These are phyloP conservation scores for Oryzias celebensis DNA, from an alignment of 2,113 vertebrate species.

Conservation along the genomic window DNA sequence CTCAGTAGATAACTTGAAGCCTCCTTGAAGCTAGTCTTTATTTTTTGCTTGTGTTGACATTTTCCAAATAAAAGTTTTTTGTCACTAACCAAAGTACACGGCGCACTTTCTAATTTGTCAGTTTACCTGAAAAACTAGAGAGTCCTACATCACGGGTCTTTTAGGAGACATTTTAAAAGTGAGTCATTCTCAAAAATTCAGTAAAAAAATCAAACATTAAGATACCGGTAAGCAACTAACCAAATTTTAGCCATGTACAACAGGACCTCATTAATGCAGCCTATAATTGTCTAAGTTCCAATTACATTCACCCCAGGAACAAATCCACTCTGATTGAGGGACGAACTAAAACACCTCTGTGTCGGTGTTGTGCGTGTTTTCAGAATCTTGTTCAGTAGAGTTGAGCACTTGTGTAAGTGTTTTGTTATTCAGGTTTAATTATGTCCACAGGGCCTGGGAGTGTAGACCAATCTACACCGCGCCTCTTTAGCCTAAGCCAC, in stretches of 20 bases:
- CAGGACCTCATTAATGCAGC: conserved; percentile 54
- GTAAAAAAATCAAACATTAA: conserved; percentile 16
- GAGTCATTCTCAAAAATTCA: conserved; percentile 10
- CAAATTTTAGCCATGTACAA: conserved; percentile 32
- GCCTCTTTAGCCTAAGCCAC: conserved; percentile 76
- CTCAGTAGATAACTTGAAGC: conserved; percentile 48
- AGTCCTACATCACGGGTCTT: no score
- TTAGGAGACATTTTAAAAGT: background rate
- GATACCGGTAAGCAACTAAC: conserved; percentile 18
- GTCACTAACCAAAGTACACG: no score
- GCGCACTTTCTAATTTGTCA: no score
- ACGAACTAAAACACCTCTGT: conserved; percentile 49
- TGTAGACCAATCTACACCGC: conserved; percentile 71
- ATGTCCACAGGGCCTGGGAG: conserved; percentile 79
- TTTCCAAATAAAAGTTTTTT: conserved; percentile 33
- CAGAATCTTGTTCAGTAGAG: conserved; percentile 62
- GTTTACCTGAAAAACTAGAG: no score
- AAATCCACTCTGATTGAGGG: conserved; percentile 65
- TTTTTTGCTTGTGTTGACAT: conserved; percentile 48
- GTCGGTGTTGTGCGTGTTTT: conserved; percentile 71
- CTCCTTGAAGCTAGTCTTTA: conserved; percentile 42
- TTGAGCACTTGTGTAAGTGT: conserved; percentile 71
- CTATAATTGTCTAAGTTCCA: conserved; percentile 58
- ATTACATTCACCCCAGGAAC: conserved; percentile 57
- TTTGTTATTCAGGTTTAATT: conserved; percentile 83